These are phyloP conservation scores for Tetropium fuscum DNA, from an alignment of 2,888 invertebrate genomes.

Conservation along the genomic window DNA sequence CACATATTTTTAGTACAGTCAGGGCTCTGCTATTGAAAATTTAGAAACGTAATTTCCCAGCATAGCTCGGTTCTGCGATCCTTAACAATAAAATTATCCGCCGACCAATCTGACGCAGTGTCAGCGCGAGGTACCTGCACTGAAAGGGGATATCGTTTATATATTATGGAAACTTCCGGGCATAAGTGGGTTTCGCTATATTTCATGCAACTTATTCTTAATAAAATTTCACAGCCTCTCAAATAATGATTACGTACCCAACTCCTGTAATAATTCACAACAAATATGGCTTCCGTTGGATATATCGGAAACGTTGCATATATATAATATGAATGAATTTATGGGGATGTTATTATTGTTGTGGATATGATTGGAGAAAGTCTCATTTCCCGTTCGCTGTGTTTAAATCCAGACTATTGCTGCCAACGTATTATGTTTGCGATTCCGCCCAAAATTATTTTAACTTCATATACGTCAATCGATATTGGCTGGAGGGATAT, in stretches of 20 bases:
- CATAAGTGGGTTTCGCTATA: conserved; percentile 34
- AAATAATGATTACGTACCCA: conserved; percentile 50
- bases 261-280: conserved; percentile 52
- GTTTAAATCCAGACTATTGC: conserved; percentile 12
- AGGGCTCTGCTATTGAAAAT: conserved; percentile 2
- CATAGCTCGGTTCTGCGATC: conserved; percentile 9
- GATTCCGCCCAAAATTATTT: conserved; percentile 17
- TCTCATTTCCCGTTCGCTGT: conserved; percentile 31
- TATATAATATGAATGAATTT: conserved; percentile 13
- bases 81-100: conserved; percentile 22
- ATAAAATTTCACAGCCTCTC: conserved; percentile 55
- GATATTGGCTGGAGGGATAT: conserved; percentile 29
- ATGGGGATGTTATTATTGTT: conserved; percentile 17
- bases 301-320: conserved; percentile 30
- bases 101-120: conserved; percentile 15
- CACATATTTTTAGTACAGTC: conserved; percentile 7
- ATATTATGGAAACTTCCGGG: conserved; percentile 16
- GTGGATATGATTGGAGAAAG: conserved; percentile 31
- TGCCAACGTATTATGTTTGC: conserved; percentile 19
- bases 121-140: conserved; percentile 9
- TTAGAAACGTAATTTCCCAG: conserved; percentile 10
- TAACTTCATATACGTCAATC: conserved; percentile 22
- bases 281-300: conserved; percentile 51
- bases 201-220: conserved; percentile 54
- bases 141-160: conserved; percentile 8